These are phyloP conservation scores for Platichthys flesus DNA, from an alignment of 2,113 vertebrate species.

Conservation along the genomic window DNA sequence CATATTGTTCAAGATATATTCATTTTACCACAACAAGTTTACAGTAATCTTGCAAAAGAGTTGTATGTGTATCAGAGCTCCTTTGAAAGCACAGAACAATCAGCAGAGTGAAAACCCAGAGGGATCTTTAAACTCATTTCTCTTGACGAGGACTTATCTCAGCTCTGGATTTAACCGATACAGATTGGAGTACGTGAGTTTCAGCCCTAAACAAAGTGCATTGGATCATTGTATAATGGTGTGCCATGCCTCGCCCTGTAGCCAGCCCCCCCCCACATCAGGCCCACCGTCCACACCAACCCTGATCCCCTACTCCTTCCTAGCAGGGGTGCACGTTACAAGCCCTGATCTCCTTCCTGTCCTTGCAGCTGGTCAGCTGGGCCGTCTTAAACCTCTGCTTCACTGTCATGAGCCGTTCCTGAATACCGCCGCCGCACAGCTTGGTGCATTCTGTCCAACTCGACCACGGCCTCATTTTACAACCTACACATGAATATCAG, in stretches of 20 bases:
- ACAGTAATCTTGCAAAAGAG: slow-evolving; percentile 83
- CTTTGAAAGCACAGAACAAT: slow-evolving; percentile 75
- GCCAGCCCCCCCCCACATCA: slow-evolving; percentile 8
- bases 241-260: slow-evolving; percentile 47
- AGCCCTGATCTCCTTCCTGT: slow-evolving; percentile 97
- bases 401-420: slow-evolving; percentile 95
- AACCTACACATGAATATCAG: slow-evolving; percentile 80
- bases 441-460: slow-evolving; percentile 96
- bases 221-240: slow-evolving; percentile 70
- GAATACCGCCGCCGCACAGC: slow-evolving; percentile 93
- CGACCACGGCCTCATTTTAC: slow-evolving; percentile 96
- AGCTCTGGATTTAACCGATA: slow-evolving; percentile 77
- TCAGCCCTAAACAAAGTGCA: slow-evolving; percentile 78
- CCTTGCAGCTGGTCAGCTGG: slow-evolving; percentile 95
- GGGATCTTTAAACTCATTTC: no score
- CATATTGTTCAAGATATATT: slow-evolving; percentile 75
- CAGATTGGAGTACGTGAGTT: slow-evolving; percentile 80
- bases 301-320: slow-evolving; percentile 48
- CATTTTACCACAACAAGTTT: slow-evolving; percentile 82
- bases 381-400: slow-evolving; percentile 94
- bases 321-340: slow-evolving; percentile 98
- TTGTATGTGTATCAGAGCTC: slow-evolving; percentile 73
- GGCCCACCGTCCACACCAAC: slow-evolving; percentile 1
- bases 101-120: slow-evolving; percentile 53
- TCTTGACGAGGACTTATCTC: slow-evolving; percentile 8